These are phyloP conservation scores for Phymastichus coffea DNA, from an alignment of 1,140 invertebrate species.

Conservation along the genomic window DNA sequence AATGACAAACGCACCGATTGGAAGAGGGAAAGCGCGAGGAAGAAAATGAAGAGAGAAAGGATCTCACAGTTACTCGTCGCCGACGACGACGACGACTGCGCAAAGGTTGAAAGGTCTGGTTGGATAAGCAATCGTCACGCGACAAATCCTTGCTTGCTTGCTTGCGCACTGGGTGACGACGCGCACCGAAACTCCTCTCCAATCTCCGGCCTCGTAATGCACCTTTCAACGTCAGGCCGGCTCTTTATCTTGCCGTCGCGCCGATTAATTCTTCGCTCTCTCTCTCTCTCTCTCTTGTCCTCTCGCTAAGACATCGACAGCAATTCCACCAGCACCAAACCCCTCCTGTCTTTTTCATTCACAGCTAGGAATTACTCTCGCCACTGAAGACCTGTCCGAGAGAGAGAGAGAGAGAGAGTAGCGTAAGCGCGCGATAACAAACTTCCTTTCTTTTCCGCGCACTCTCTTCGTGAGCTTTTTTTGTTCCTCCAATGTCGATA, in stretches of 20 bases:
- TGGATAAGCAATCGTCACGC: background rate
- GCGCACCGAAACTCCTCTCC: conserved; percentile 13
- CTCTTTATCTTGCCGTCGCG: conserved; percentile 24
- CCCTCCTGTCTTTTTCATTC: conserved; percentile 27
- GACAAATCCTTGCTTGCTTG: too few species aligned
- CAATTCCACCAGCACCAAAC: background rate
- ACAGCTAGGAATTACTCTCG: conserved; percentile 16
- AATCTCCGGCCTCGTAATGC: conserved; percentile 24
- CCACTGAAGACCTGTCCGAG: background rate
- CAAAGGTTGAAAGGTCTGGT: too few species aligned
- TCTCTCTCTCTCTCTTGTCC: too few species aligned
- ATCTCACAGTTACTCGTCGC: background rate
- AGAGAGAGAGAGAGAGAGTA: too few species aligned
- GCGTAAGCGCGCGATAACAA: conserved; percentile 4
- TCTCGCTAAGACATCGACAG: conserved; percentile 9
- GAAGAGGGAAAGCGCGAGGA: too few species aligned
- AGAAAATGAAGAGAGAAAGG: too few species aligned
- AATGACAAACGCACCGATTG: too few species aligned
- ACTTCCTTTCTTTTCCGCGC: background rate
- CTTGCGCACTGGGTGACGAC: background rate
- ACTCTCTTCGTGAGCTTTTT: background rate
- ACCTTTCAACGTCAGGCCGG: conserved; percentile 25
- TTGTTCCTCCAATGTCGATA: background rate
- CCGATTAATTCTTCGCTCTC: conserved; percentile 28
- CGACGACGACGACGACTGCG: too few species aligned